These are phyloP conservation scores for Nesogale talazaci DNA, from an alignment of 2,113 vertebrate genomes.

Conservation along the genomic window DNA sequence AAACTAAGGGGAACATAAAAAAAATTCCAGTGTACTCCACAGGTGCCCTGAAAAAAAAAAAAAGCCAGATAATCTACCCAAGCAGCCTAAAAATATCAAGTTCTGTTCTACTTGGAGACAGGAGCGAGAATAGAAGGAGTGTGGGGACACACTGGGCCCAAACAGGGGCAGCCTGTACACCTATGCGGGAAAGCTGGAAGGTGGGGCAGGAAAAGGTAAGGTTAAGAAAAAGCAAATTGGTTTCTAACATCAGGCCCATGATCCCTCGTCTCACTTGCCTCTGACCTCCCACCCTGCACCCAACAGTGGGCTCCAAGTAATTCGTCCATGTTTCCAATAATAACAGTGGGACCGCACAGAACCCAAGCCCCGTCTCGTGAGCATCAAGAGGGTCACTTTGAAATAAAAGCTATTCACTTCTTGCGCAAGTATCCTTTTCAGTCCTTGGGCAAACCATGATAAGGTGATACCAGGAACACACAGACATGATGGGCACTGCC, in stretches of 20 bases:
- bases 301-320: not conserved
- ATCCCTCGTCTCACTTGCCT: too few relatives aligned
- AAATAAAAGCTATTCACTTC: not conserved
- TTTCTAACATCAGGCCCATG: not conserved
- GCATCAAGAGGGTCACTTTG: not conserved
- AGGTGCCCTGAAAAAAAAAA: too few relatives aligned
- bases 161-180: too few relatives aligned
- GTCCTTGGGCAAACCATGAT: not conserved
- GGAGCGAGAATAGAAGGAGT: too few relatives aligned
- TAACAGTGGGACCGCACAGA: not conserved
- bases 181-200: too few relatives aligned
- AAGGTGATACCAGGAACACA: not conserved
- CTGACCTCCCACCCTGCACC: not conserved
- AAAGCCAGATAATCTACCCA: too few relatives aligned
- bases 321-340: not conserved
- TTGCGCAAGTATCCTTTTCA: not conserved
- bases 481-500: not conserved
- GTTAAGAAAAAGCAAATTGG: not conserved
- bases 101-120: too few relatives aligned
- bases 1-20: too few relatives aligned
- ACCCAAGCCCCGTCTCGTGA: too few relatives aligned
- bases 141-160: too few relatives aligned
- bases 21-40: too few relatives aligned
- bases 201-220: not conserved
- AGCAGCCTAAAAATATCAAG: too few relatives aligned